These are phyloP conservation scores for Zaprionus camerounensis DNA, from an alignment of 1,140 invertebrate genomes.

Conservation along the genomic window DNA sequence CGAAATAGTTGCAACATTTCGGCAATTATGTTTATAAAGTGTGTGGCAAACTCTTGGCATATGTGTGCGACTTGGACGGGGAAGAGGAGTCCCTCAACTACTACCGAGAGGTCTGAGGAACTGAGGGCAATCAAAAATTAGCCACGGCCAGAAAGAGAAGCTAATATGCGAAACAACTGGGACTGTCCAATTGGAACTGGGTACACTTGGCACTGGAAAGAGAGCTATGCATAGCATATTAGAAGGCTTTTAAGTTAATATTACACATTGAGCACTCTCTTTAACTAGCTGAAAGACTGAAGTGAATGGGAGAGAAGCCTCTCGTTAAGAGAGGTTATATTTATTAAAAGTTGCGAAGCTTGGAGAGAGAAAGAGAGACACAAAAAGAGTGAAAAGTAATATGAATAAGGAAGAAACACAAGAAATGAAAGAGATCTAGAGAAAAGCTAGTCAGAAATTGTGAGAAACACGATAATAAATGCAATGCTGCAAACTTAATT, in stretches of 20 bases:
- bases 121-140: slow-evolving; percentile 57
- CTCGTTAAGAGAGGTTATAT: background rate
- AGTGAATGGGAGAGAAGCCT: background rate
- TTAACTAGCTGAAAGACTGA: background rate
- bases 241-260: background rate
- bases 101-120: background rate
- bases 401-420: too few species aligned
- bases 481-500: too few species aligned
- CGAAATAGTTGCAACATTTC: slow-evolving; percentile 63
- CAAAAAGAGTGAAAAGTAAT: too few species aligned
- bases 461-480: too few species aligned
- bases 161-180: background rate
- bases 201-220: background rate
- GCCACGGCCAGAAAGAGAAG: slow-evolving; percentile 22
- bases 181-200: background rate
- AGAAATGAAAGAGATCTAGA: too few species aligned
- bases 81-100: background rate
- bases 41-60: slow-evolving; percentile 6
- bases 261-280: background rate
- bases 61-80: background rate
- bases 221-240: background rate
- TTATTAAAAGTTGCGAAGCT: background rate
- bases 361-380: background rate
- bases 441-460: too few species aligned
- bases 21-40: slow-evolving; percentile 71